A percentile compares a stretch with the other conserved stretches of the same genome.
These are phyloP conservation scores for Glareola pratincola DNA, from an alignment of 2,113 vertebrate species.

Conservation along the genomic window DNA sequence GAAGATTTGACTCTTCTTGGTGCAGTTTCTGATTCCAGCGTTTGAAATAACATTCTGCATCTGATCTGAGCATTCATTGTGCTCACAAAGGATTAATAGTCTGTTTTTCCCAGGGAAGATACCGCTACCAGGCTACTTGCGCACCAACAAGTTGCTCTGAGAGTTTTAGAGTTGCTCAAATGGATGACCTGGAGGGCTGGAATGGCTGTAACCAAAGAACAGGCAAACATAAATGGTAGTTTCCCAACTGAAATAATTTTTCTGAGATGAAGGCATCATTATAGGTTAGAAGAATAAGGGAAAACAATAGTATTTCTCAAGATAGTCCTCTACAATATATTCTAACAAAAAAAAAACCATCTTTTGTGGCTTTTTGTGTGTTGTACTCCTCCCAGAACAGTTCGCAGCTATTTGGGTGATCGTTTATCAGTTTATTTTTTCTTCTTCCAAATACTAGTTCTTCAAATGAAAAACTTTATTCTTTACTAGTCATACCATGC, in stretches of 20 bases:
- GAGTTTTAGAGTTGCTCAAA: neutral
- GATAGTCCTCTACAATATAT: neutral
- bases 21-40: neutral
- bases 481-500: neutral
- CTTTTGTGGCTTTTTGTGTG: neutral
- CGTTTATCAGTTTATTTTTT: neutral
- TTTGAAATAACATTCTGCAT: neutral
- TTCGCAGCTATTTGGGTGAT: neutral
- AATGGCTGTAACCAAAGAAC: neutral
- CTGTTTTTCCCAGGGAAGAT: neutral
- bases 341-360: neutral
- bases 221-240: neutral
- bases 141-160: neutral
- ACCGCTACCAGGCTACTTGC: neutral
- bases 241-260: neutral
- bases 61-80: neutral
- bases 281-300: neutral
- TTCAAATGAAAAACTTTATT: neutral
- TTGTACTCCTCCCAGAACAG: neutral
- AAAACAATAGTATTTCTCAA: neutral
- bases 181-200: neutral
- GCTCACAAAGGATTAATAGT: neutral
- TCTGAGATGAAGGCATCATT: neutral
- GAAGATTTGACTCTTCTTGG: neutral
- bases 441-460: neutral